Conservation (phyloP, 2,797 vertebrate genomes). For the Xenentodon cancila region DNA sequence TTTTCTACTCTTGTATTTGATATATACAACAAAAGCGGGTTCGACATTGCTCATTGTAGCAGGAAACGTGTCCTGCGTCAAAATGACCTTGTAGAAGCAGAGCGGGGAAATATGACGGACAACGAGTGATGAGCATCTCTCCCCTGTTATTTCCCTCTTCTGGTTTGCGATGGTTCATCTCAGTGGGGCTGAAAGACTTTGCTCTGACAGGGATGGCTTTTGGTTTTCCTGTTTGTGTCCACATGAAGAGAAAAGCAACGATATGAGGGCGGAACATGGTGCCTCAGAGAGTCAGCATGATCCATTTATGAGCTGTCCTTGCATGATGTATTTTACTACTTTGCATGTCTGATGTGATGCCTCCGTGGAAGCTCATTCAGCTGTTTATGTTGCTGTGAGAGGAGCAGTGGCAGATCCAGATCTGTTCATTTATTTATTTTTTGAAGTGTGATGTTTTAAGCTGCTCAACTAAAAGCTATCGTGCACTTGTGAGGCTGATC, state of each 20-base stretch:
- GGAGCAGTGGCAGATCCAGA: no score
- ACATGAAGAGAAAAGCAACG: not conserved
- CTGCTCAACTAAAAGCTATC: no score
- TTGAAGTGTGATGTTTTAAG: no score
- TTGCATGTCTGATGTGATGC: slow-evolving; percentile 15
- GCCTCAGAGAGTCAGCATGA: not conserved
- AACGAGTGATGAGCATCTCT: slow-evolving; percentile 38
- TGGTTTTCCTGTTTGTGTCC: not conserved
- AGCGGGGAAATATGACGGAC: slow-evolving; percentile 52
- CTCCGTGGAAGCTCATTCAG: no score
- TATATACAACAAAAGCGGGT: accelerated
- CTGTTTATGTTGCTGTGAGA: no score
- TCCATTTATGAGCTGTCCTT: not conserved
- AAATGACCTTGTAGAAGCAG: slow-evolving; percentile 82
- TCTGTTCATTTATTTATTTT: no score
- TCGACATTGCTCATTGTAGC: accelerated
- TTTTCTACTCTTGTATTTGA: not conserved
- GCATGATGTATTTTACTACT: slow-evolving; percentile 28
- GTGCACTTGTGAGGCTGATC: no score
- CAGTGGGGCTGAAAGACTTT: slow-evolving; percentile 3
- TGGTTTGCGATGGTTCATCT: slow-evolving; percentile 12
- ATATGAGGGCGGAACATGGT: not conserved
- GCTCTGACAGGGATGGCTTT: not conserved
- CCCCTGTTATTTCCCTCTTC: slow-evolving; percentile 16
- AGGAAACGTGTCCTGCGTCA: slow-evolving; percentile 46